phyloP scores from a whole-genome alignment of 2,888 invertebrate species.

The Cheilosia impressa region DNA sequence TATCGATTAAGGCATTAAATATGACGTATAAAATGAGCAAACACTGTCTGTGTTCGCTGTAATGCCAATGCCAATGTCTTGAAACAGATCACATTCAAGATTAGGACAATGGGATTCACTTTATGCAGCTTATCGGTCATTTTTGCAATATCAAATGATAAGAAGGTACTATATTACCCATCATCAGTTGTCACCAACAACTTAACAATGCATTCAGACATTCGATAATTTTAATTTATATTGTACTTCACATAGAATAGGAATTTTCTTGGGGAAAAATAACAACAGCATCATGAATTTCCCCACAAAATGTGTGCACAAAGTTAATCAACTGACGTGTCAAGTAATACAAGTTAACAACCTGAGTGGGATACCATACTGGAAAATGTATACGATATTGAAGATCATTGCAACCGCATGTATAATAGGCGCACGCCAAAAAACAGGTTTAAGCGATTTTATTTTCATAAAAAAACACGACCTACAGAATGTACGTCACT shows the following conservation, averaged over 20 bases:
- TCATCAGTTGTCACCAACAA: background rate
- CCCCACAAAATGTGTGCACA: background rate
- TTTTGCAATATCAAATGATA: constrained; percentile 15
- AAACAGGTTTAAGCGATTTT: background rate
- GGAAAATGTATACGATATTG: background rate
- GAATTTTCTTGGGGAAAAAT: background rate
- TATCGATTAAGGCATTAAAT: background rate
- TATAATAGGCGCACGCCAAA: background rate
- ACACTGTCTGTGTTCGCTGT: constrained; percentile 4
- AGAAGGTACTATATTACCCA: constrained; percentile 4
- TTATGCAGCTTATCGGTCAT: constrained; percentile 22
- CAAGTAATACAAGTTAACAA: background rate
- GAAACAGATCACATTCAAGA: constrained; percentile 5
- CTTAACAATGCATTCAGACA: background rate
- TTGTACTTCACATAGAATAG: background rate
- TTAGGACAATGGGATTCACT: background rate
- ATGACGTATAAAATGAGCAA: background rate
- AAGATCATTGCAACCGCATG: constrained; percentile 1
- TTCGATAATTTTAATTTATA: background rate
- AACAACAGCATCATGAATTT: background rate
- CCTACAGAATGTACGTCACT: background rate
- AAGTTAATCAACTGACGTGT: background rate
- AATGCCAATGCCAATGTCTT: constrained; percentile 23
- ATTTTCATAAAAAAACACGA: background rate
- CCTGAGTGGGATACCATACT: background rate